Percentiles rank a stretch among this genome's conserved stretches.
Evolutionary conservation across 2,888 invertebrate species (phyloP).

Genomic region (Cheilosia impressa): DNA sequence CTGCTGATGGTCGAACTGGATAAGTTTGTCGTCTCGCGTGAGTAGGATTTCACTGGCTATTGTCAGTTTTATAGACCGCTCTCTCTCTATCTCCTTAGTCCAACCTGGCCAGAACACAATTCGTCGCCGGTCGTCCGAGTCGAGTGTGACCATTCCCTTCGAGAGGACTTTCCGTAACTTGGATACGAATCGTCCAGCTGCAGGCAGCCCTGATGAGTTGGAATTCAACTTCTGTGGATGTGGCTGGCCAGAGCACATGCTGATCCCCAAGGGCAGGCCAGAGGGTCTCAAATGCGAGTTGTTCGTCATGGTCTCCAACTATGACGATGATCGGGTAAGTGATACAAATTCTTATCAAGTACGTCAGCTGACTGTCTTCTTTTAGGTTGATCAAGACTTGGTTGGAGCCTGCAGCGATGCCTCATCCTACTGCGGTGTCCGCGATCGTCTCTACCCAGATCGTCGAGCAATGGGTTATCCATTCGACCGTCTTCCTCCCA

Average conservation of each 20-base stretch:
- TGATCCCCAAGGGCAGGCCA: conserved; percentile 87
- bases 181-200: conserved; percentile 85
- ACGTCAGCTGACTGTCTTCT: conserved; percentile 84
- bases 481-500: conserved; percentile 88
- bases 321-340: conserved; percentile 84
- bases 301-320: conserved; percentile 90
- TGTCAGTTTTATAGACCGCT: neutral
- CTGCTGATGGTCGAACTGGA: conserved; percentile 87
- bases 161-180: conserved; percentile 90
- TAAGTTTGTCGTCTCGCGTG: conserved; percentile 85
- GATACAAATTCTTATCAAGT: neutral
- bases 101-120: conserved; percentile 87
- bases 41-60: conserved; percentile 78
- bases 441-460: conserved; percentile 90
- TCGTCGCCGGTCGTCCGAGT: conserved; percentile 86
- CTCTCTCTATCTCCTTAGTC: conserved; percentile 84
- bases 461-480: conserved; percentile 91
- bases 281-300: conserved; percentile 87
- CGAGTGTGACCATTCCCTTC: conserved; percentile 91
- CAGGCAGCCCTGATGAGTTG: conserved; percentile 83
- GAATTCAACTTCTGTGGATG: conserved; percentile 92
- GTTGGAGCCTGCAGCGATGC: conserved; percentile 87
- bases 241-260: conserved; percentile 92
- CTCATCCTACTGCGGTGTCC: conserved; percentile 90
- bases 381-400: conserved; percentile 77